phyloP scores from a whole-genome alignment of 2,888 invertebrate species.

The Congeria kusceri region DNA sequence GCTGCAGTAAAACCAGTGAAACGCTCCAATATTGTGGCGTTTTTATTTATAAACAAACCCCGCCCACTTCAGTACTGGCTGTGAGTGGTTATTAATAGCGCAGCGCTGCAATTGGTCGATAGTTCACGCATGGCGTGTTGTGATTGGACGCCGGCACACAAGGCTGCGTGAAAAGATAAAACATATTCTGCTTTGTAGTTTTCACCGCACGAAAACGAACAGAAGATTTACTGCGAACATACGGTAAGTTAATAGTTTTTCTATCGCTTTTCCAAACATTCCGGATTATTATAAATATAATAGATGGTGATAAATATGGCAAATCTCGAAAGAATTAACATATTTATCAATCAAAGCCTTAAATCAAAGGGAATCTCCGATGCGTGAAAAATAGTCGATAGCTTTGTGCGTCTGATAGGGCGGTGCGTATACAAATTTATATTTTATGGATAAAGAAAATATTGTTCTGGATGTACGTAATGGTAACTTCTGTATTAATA shows the following conservation, averaged over 20 bases:
- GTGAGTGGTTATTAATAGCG: background rate
- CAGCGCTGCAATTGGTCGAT: constrained; percentile 28
- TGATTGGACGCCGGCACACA: constrained; percentile 18
- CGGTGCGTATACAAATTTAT: too few relatives aligned
- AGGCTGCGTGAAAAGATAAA: too few relatives aligned
- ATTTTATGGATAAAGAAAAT: too few relatives aligned
- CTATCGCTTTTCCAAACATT: constrained; percentile 62
- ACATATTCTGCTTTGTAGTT: background rate
- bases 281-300: constrained; percentile 61
- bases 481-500: too few relatives aligned
- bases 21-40: too few relatives aligned
- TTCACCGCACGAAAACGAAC: background rate
- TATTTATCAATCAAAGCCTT: too few relatives aligned
- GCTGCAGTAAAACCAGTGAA: too few relatives aligned
- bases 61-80: background rate
- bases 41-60: background rate
- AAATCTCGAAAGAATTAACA: constrained; percentile 43
- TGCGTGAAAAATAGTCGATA: too few relatives aligned
- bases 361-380: too few relatives aligned
- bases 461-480: too few relatives aligned
- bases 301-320: constrained; percentile 52
- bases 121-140: background rate
- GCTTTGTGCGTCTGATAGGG: too few relatives aligned
- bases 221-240: constrained; percentile 58
- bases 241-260: constrained; percentile 65